Evolutionary conservation across 35 echinoderm and acorn worm genomes (phyloP).

Genomic region (Amphiura filiformis): DNA sequence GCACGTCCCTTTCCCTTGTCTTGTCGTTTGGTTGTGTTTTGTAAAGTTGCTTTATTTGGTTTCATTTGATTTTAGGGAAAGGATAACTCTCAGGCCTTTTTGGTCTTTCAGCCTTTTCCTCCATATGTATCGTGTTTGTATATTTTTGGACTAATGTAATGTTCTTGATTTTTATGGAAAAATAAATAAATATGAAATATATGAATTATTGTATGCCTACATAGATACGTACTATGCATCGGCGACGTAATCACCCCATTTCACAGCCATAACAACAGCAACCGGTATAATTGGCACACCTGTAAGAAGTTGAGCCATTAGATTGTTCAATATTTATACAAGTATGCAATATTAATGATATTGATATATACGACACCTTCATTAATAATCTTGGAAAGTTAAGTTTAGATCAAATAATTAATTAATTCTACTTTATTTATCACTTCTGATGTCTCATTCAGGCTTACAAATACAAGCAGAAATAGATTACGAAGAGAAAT

Average conservation of each 20-base stretch:
- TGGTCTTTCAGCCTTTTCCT: no score
- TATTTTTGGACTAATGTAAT: no score
- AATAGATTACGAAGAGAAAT: slow-evolving; percentile 14
- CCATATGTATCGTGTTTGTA: no score
- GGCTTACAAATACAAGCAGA: not conserved
- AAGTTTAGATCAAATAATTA: not conserved
- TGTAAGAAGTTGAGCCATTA: not conserved
- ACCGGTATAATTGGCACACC: not conserved
- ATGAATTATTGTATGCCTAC: no score
- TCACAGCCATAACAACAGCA: not conserved
- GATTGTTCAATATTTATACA: not conserved
- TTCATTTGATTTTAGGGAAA: no score
- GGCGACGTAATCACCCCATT: not conserved
- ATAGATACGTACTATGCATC: not conserved
- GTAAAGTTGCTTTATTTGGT: no score
- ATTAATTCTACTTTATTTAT: not conserved
- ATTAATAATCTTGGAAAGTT: not conserved
- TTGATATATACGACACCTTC: not conserved
- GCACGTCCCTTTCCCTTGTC: no score
- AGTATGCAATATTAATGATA: not conserved
- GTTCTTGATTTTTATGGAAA: no score
- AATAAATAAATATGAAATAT: no score
- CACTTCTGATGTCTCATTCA: not conserved
- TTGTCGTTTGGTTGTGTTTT: no score
- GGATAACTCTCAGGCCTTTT: no score